A percentile compares a stretch with the other conserved stretches of the same genome.
Evolutionary conservation across 2,888 invertebrate genomes (phyloP).

Genomic region (Pristionchus entomophagus): DNA sequence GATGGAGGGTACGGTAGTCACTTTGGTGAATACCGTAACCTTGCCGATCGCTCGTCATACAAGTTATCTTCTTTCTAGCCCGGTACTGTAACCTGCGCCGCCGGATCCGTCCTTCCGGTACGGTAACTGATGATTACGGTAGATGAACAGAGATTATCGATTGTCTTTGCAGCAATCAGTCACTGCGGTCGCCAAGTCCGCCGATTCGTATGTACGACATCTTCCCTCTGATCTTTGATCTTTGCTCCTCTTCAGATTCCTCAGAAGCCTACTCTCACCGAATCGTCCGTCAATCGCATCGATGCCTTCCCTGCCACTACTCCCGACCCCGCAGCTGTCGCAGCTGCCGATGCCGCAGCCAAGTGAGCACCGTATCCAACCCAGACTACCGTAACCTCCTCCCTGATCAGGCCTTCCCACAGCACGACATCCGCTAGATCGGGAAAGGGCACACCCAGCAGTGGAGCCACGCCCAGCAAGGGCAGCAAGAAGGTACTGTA

Average conservation of each 20-base stretch:
- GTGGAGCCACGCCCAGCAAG: too few relatives aligned
- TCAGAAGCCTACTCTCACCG: constrained; percentile 1
- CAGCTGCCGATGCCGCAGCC: too few relatives aligned
- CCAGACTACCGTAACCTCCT: too few relatives aligned
- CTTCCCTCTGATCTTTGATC: too few relatives aligned
- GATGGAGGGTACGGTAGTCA: not conserved
- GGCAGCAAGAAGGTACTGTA: too few relatives aligned
- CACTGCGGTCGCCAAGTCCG: not conserved
- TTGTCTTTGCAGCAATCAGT: not conserved
- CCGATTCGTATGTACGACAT: not conserved
- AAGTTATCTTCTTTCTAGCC: not conserved
- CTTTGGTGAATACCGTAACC: not conserved
- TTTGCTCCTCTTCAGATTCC: not conserved
- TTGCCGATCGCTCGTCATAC: not conserved
- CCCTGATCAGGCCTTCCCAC: not conserved
- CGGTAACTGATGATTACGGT: too few relatives aligned
- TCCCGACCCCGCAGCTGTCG: too few relatives aligned
- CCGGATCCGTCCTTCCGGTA: not conserved
- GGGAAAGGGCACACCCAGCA: too few relatives aligned
- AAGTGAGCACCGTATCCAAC: not conserved
- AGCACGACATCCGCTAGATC: not conserved
- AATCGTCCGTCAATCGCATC: not conserved
- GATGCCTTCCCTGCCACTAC: too few relatives aligned
- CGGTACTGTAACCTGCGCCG: constrained; percentile 17
- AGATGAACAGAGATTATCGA: not conserved